These are phyloP conservation scores for Dryococelus australis DNA, from an alignment of 2,888 invertebrate genomes.

Conservation along the genomic window DNA sequence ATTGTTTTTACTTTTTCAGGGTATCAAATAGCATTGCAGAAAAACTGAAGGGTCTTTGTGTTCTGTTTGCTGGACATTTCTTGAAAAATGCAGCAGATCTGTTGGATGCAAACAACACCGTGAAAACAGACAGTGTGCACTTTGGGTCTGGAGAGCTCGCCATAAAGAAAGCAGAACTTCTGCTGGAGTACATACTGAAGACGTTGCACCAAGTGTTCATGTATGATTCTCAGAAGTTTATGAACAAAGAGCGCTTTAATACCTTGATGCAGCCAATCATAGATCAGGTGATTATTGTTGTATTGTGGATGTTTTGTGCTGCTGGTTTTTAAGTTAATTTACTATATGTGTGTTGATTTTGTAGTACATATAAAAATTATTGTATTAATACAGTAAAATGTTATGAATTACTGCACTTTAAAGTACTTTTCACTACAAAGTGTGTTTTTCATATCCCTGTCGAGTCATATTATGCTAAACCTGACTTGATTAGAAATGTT, in stretches of 20 bases:
- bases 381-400: no score
- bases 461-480: no score
- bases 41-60: constrained; percentile 84
- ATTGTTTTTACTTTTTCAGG: constrained; percentile 58
- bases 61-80: constrained; percentile 88
- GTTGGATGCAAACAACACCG: constrained; percentile 72
- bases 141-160: constrained; percentile 57
- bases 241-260: constrained; percentile 86
- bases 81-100: constrained; percentile 80
- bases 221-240: constrained; percentile 83
- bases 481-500: no score
- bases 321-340: no score
- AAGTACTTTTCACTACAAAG: no score
- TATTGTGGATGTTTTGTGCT: no score
- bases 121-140: constrained; percentile 61
- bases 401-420: no score
- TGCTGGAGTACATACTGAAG: constrained; percentile 75
- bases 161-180: constrained; percentile 65
- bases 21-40: constrained; percentile 80
- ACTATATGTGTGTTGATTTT: no score
- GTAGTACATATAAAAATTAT: no score
- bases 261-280: constrained; percentile 85
- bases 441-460: no score
- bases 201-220: constrained; percentile 81
- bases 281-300: constrained; percentile 69